These are phyloP conservation scores for Amblyornis subalaris DNA, from an alignment of 2,113 vertebrate species.

Conservation along the genomic window DNA sequence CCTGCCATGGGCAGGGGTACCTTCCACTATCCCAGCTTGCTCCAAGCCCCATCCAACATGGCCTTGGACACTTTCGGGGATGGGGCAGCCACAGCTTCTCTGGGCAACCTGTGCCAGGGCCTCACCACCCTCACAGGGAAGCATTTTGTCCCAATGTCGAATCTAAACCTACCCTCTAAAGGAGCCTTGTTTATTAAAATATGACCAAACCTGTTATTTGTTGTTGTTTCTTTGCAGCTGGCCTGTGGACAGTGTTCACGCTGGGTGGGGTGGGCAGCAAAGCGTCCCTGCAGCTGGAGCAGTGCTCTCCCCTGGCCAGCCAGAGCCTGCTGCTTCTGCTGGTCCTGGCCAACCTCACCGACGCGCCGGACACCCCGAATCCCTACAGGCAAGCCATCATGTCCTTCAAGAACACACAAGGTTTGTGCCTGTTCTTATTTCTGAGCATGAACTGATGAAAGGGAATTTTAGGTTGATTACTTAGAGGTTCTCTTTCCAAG, in stretches of 20 bases:
- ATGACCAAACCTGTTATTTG: background rate
- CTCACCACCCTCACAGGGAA: fast-evolving
- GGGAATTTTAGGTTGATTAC: background rate
- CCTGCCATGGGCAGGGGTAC: background rate
- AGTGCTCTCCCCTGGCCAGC: slow-evolving; percentile 89
- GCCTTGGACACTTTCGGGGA: background rate
- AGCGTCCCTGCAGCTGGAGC: slow-evolving; percentile 72
- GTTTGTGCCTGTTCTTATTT: slow-evolving; percentile 64
- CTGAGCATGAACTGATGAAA: background rate
- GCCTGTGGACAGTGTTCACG: slow-evolving; percentile 94
- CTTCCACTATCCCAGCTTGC: fast-evolving
- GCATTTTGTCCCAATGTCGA: background rate
- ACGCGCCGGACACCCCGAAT: slow-evolving; percentile 86
- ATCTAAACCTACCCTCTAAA: background rate
- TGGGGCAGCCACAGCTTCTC: background rate
- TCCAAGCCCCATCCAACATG: fast-evolving
- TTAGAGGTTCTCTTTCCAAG: background rate
- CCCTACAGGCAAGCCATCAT: slow-evolving; percentile 91
- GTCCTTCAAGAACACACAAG: slow-evolving; percentile 97
- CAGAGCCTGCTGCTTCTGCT: slow-evolving; percentile 94
- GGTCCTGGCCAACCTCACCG: slow-evolving; percentile 89
- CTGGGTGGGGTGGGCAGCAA: slow-evolving; percentile 87
- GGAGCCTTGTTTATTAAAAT: background rate
- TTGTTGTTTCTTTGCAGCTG: slow-evolving; percentile 73
- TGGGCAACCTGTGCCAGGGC: background rate